A percentile compares a stretch with the other conserved stretches of the same genome.
phyloP scores from a whole-genome alignment of 2,797 vertebrate genomes.

The Mormyrus hasselquistii region DNA sequence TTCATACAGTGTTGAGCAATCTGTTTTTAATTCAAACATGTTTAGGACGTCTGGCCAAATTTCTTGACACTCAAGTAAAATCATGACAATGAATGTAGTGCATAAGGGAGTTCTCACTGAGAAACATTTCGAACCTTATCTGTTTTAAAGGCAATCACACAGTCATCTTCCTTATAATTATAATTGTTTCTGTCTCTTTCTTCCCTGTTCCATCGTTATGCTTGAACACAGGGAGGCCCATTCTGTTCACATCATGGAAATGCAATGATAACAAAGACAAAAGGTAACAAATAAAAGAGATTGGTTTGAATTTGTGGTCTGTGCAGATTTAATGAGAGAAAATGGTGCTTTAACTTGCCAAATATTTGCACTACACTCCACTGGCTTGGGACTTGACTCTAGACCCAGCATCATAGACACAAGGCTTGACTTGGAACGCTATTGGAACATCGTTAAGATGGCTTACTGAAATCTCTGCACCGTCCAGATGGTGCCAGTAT shows the following conservation, averaged over 20 bases:
- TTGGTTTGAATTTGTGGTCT: neutral
- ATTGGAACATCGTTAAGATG: neutral
- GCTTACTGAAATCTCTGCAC: neutral
- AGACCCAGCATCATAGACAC: neutral
- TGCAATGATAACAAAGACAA: neutral
- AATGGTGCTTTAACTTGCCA: neutral
- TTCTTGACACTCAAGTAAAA: neutral
- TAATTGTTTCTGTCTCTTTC: neutral
- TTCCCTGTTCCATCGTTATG: neutral
- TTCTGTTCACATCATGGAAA: neutral
- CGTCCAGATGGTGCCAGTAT: neutral
- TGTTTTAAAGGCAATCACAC: neutral
- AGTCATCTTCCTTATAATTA: neutral
- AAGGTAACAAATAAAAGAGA: neutral
- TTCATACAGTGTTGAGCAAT: neutral
- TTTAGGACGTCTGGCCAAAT: neutral
- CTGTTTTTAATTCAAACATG: neutral
- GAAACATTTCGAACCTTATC: neutral
- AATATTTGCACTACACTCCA: neutral
- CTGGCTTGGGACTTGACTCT: conserved; percentile 5
- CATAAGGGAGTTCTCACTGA: neutral
- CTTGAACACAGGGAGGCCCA: neutral
- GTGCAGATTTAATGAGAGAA: neutral
- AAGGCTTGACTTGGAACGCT: neutral
- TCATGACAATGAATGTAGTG: neutral